A percentile compares a stretch with the other conserved stretches of the same genome.
phyloP scores from a whole-genome alignment of 2,113 vertebrate genomes.

The Callospermophilus lateralis region DNA sequence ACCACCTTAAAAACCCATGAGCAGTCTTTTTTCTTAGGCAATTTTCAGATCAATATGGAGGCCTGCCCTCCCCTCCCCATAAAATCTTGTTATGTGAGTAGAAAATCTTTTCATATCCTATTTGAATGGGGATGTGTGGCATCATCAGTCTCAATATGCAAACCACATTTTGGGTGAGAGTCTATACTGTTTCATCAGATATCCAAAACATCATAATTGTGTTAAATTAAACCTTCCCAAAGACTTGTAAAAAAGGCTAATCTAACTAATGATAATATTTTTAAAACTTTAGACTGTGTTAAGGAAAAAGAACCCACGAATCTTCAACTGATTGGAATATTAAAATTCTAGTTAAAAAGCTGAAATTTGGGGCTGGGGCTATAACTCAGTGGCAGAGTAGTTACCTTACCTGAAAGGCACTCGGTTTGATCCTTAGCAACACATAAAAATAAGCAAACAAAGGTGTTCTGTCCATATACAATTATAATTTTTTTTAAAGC shows the following conservation, averaged over 20 bases:
- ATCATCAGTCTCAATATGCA: background rate
- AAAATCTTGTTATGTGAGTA: background rate
- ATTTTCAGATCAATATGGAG: constrained; percentile 8
- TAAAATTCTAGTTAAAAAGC: constrained; percentile 34
- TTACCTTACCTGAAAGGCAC: too few relatives aligned
- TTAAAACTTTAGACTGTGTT: constrained; percentile 35
- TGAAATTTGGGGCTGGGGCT: background rate
- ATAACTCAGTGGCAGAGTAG: too few relatives aligned
- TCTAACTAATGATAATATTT: constrained; percentile 6
- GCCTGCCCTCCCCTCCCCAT: background rate
- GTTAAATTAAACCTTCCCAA: constrained; percentile 51
- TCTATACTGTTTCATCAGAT: background rate
- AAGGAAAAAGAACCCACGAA: background rate
- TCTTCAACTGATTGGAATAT: constrained; percentile 28
- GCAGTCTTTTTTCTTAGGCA: background rate
- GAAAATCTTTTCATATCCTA: background rate
- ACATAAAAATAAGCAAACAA: too few relatives aligned
- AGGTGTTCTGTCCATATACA: too few relatives aligned
- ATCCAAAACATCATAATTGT: background rate
- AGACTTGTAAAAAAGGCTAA: constrained; percentile 12
- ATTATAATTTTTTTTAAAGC: background rate
- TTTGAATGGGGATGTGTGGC: background rate
- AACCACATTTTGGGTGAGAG: background rate
- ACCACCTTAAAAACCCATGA: background rate
- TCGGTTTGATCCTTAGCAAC: too few relatives aligned